Evolutionary conservation across 2,797 vertebrate species (phyloP), one percentile per base, ranked within the genome.

Genomic region (Micrastur ruficollis): DNA sequence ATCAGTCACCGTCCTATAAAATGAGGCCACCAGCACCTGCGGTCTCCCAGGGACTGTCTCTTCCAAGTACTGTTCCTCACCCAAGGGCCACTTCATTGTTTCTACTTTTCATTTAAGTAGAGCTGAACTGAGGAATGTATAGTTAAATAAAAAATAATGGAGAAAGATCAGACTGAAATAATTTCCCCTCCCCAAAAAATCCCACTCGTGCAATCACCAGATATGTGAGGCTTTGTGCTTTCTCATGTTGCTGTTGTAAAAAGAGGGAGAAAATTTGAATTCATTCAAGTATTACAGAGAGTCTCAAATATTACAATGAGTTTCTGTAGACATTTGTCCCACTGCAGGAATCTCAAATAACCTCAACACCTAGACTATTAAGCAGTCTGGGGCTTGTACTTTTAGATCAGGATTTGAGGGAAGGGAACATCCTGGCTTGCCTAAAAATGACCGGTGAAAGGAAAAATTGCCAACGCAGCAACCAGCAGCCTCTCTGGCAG

Each of bases 1-100:
- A 95, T 94, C 91, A 83, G 96, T 97, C 11, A 1, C 93, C 2
- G 0, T 97, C 88, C 92, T 90, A 40, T 91, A 91, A 96, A 93
- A 96, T 1, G 0, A 87, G 86, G 95, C 94, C 95, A 93, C 63
- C 88, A 66, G 93, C 76, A 87, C 96, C 96, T 97, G 95, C 21
- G 36, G 87, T 96, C 94, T 97, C 89, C 61, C 78, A 95, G 66
- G 85, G 38, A 66, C 86, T 81, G 50, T 94, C 84, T 96, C 90
- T 96, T 96, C 96, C 89, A 91, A 88, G 75, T 67, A n/a, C 40
- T 92, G 59, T 68, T 94, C 65, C 44, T 91, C 63, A 62, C 75
- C 72, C 50, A 71, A 89, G 59, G 59, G 59, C 53, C 49, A 55
- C 44, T 73, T 89, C 18, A 5, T 62, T 70, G 42, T 90, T 91